Evolutionary conservation across 2,888 invertebrate species (phyloP).

Genomic region (Asteroscopus sphinx): DNA sequence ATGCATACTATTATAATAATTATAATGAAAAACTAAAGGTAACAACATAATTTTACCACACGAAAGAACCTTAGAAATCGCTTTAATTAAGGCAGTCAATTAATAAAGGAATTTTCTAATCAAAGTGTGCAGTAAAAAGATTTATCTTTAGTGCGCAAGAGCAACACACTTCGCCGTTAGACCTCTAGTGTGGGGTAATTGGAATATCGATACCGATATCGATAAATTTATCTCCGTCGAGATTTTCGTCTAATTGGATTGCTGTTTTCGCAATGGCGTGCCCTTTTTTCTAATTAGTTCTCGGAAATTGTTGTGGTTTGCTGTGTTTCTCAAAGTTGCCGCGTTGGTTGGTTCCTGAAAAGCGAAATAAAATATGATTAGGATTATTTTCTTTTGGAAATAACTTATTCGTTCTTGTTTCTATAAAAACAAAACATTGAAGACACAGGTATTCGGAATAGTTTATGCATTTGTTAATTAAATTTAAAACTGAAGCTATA

Average conservation of each 20-base stretch:
- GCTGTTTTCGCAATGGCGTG: conserved; percentile 26
- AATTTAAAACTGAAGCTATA: too few species aligned
- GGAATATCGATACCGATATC: conserved; percentile 73
- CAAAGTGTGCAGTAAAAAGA: conserved; percentile 85
- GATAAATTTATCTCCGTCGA: conserved; percentile 50
- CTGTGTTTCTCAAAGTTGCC: background rate
- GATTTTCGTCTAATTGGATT: conserved; percentile 57
- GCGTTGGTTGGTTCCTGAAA: conserved; percentile 22
- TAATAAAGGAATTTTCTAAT: conserved; percentile 88
- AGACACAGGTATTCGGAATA: too few species aligned
- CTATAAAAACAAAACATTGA: too few species aligned
- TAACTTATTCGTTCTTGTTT: too few species aligned
- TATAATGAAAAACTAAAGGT: conserved; percentile 14
- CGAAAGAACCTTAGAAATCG: conserved; percentile 67
- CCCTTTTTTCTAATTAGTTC: conserved; percentile 45
- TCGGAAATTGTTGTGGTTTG: background rate
- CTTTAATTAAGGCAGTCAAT: conserved; percentile 82
- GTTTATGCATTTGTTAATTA: too few species aligned
- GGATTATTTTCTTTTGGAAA: background rate
- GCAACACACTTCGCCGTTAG: conserved; percentile 68
- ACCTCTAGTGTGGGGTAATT: conserved; percentile 71
- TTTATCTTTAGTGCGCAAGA: conserved; percentile 77
- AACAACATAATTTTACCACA: conserved; percentile 46
- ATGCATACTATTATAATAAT: background rate
- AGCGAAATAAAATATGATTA: background rate